Evolutionary conservation across 2,113 vertebrate species (phyloP).

Genomic region (Ivindomyrus marchei): DNA sequence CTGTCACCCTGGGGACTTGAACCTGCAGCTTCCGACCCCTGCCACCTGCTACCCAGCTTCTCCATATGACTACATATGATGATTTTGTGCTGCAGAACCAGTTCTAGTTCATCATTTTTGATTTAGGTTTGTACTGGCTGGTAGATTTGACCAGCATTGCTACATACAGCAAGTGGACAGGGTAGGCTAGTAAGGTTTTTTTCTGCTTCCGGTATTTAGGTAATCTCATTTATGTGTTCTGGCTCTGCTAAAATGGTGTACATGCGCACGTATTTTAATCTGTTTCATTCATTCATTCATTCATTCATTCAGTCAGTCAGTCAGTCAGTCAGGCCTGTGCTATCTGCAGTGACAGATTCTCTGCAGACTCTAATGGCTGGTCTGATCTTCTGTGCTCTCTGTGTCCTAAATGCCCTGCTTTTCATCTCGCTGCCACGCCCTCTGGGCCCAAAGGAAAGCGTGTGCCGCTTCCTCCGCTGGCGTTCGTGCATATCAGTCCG

Average conservation of each 20-base stretch:
- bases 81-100: background rate
- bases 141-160: background rate
- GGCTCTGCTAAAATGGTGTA: background rate
- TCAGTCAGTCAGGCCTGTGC: background rate
- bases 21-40: background rate
- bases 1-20: background rate
- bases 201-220: background rate
- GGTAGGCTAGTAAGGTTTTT: background rate
- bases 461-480: background rate
- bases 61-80: background rate
- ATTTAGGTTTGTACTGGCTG: background rate
- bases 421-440: background rate
- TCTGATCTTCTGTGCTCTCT: background rate
- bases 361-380: background rate
- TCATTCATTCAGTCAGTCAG: background rate
- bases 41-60: background rate
- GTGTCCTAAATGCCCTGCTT: background rate
- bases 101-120: background rate
- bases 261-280: background rate
- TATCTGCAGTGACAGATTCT: background rate
- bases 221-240: background rate
- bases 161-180: background rate
- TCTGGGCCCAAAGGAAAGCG: background rate
- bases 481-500: background rate
- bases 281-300: background rate